Base-by-base conservation (phyloP, 2,888 invertebrate genomes). In the Gasteruption jaculator region DNA sequence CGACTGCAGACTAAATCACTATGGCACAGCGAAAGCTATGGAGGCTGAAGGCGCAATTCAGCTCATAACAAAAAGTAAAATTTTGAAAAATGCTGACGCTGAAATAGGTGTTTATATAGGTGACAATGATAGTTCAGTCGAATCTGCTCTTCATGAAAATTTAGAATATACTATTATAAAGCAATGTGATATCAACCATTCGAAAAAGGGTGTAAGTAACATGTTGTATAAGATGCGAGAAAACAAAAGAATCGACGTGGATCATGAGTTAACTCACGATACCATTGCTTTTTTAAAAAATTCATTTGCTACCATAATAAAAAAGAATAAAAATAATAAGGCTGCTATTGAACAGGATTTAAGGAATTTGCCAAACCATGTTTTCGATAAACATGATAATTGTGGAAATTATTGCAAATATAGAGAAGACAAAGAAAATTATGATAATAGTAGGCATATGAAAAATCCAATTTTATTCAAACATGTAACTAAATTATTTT, bases 101-200 rank as follows among this genome's bases (percentile, higher is more conserved):
- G 31, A 44, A 44, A 35, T 44, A 2, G 46, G 44, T 4, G 38
- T 46, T 12, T 39, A 46, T 7, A 40, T 49, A 12, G 41, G 37
- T 1, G 44, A 49, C 26, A 37, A 42, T 15, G 40, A 46, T 11
- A 44, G 39, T n/a, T 33, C 27, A 1, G 39, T 29, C 5, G 45
- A 44, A 16, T 18, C 22, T 20, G 32, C 42, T 10, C 11, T 30
- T 6, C 16, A 30, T 42, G 12, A 42, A 14, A 26, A 20, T 7
- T 20, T 14, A 3, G 15, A 11, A 14, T 19, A 39, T n/a, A 5
- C 5, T 4, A 35, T 43, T 7, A 6, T 39, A 1, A 46, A 46
- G 11, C 40, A 39, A 8, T 39, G 39, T 5, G 46, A 43, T 30
- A 39, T 35, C 15, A 43, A 42, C 19, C 43, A 46, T 36, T 33